A percentile compares a stretch with the other conserved stretches of the same genome.
These are phyloP conservation scores for Cephus sareptanus DNA, from an alignment of 2,888 invertebrate species.

Conservation along the genomic window DNA sequence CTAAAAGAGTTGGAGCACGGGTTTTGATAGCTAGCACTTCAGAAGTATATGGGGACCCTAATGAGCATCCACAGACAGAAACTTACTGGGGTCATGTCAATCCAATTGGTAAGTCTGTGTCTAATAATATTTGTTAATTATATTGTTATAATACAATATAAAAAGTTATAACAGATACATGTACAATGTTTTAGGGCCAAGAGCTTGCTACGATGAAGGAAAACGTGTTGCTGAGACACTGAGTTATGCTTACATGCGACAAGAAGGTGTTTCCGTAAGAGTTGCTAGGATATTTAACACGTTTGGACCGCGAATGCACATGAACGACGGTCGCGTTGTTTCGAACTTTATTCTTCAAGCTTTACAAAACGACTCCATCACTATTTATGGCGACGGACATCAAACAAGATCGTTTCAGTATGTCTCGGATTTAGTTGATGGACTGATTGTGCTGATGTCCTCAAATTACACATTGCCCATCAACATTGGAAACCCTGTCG, in stretches of 20 bases:
- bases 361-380: conserved; percentile 92
- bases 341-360: conserved; percentile 99
- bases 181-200: conserved; percentile 73
- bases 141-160: neutral
- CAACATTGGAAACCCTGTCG: conserved; percentile 98
- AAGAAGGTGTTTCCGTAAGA: conserved; percentile 94
- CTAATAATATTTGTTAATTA: neutral
- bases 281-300: conserved; percentile 99
- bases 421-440: conserved; percentile 96
- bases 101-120: conserved; percentile 80
- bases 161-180: neutral
- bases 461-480: conserved; percentile 93
- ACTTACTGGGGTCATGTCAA: conserved; percentile 99
- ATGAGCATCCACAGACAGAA: conserved; percentile 97
- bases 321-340: conserved; percentile 97
- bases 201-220: conserved; percentile 99
- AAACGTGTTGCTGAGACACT: conserved; percentile 97
- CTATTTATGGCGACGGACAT: conserved; percentile 87
- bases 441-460: conserved; percentile 91
- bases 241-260: conserved; percentile 95
- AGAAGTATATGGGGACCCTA: conserved; percentile 99
- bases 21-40: conserved; percentile 97
- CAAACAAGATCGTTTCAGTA: conserved; percentile 98
- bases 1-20: conserved; percentile 91
- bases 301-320: conserved; percentile 98